Evolutionary conservation across 2,113 vertebrate species (phyloP).

Genomic region (Notiomystis cincta): DNA sequence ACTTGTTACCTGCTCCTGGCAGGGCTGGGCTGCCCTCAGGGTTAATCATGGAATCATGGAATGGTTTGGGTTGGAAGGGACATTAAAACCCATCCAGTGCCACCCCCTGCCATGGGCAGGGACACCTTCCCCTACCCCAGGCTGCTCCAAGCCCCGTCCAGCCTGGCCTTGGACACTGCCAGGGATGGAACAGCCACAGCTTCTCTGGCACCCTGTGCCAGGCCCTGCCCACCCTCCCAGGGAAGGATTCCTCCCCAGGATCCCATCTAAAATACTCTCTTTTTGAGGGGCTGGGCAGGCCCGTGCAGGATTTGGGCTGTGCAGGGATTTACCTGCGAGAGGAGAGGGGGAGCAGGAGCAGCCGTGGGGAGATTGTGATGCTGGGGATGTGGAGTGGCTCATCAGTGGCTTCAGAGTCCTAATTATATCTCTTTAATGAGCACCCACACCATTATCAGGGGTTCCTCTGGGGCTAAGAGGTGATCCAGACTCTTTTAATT

Average conservation of each 20-base stretch:
- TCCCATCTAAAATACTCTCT: background rate
- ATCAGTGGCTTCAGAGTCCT: conserved; percentile 6
- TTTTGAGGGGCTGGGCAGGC: background rate
- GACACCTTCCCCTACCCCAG: background rate
- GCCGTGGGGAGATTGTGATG: rapidly evolving
- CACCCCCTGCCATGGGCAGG: background rate
- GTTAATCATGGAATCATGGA: background rate
- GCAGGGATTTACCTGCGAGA: background rate
- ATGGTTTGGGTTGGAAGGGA: background rate
- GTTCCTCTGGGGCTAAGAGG: conserved; percentile 15
- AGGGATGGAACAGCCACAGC: background rate
- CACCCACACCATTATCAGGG: conserved; percentile 6
- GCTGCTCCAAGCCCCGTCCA: rapidly evolving
- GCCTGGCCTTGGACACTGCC: rapidly evolving
- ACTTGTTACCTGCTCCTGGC: background rate
- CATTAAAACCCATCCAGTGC: background rate
- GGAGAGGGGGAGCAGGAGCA: background rate
- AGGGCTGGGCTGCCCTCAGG: background rate
- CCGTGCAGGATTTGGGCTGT: background rate
- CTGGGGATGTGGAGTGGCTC: background rate
- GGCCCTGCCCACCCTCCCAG: rapidly evolving
- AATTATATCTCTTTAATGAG: conserved; percentile 36
- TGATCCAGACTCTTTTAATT: background rate
- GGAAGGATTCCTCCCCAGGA: background rate
- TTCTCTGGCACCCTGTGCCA: background rate